phyloP scores from a whole-genome alignment of 2,113 vertebrate species.

The Ophthalmolycus amberensis region DNA sequence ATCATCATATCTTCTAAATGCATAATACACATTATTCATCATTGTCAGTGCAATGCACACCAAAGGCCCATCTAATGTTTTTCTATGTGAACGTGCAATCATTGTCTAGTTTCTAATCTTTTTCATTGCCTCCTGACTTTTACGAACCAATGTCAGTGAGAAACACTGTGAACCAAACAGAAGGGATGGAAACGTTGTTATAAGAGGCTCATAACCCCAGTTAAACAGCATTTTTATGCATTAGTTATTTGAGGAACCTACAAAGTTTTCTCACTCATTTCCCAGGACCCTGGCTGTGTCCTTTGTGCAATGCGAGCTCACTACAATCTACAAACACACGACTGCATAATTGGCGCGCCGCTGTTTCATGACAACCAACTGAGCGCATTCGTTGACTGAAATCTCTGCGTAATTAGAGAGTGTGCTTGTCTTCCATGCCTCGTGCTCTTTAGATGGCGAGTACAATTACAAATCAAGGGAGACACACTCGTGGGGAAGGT shows the following conservation, averaged over 20 bases:
- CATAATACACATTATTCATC: background rate
- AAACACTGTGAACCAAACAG: background rate
- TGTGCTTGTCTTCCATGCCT: slow-evolving; percentile 56
- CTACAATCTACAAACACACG: slow-evolving; percentile 39
- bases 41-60: background rate
- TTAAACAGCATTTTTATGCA: slow-evolving; percentile 12
- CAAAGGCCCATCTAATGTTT: background rate
- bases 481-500: slow-evolving; percentile 44
- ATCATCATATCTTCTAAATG: background rate
- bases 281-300: slow-evolving; percentile 17
- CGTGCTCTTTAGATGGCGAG: slow-evolving; percentile 64
- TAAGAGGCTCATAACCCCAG: background rate
- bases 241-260: slow-evolving; percentile 19
- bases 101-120: background rate
- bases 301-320: slow-evolving; percentile 21
- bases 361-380: slow-evolving; percentile 75
- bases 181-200: background rate
- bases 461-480: slow-evolving; percentile 75
- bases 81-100: background rate
- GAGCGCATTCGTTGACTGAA: slow-evolving; percentile 72
- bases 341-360: slow-evolving; percentile 61
- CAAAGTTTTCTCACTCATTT: slow-evolving; percentile 26
- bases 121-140: background rate
- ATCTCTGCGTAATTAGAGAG: slow-evolving; percentile 69
- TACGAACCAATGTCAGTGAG: background rate